Evolutionary conservation across 2,113 vertebrate genomes (phyloP).

Genomic region (Rhombomys opimus): DNA sequence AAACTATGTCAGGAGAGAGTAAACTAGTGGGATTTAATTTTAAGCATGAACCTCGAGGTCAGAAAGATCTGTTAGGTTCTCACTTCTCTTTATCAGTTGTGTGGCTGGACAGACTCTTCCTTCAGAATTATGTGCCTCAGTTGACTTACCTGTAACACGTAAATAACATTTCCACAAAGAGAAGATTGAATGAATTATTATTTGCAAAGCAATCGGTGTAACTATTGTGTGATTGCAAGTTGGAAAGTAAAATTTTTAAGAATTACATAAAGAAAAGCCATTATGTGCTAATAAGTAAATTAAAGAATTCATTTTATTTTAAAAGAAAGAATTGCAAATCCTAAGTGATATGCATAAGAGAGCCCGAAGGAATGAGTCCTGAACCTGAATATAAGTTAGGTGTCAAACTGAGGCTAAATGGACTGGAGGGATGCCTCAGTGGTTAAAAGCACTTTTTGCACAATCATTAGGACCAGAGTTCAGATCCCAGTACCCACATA

Average conservation of each 20-base stretch:
- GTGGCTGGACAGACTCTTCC: background rate
- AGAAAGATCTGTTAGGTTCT: background rate
- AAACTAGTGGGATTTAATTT: background rate
- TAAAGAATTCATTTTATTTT: background rate
- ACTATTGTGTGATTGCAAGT: background rate
- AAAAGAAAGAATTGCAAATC: background rate
- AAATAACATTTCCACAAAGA: background rate
- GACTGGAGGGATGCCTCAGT: background rate
- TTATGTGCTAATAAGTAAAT: background rate
- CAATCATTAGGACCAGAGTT: background rate
- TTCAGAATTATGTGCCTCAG: background rate
- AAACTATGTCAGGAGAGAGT: background rate
- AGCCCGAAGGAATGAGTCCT: background rate
- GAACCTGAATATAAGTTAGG: background rate
- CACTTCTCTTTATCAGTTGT: background rate
- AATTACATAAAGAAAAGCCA: conserved; percentile 1
- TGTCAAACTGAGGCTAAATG: background rate
- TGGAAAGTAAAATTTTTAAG: background rate
- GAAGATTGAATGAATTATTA: background rate
- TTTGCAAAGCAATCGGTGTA: background rate
- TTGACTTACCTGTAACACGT: background rate
- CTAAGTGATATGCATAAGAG: background rate
- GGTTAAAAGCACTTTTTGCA: background rate
- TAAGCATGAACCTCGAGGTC: background rate
- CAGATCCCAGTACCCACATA: background rate